These are phyloP conservation scores for Hybognathus amarus DNA, from an alignment of 2,797 vertebrate species.

Conservation along the genomic window DNA sequence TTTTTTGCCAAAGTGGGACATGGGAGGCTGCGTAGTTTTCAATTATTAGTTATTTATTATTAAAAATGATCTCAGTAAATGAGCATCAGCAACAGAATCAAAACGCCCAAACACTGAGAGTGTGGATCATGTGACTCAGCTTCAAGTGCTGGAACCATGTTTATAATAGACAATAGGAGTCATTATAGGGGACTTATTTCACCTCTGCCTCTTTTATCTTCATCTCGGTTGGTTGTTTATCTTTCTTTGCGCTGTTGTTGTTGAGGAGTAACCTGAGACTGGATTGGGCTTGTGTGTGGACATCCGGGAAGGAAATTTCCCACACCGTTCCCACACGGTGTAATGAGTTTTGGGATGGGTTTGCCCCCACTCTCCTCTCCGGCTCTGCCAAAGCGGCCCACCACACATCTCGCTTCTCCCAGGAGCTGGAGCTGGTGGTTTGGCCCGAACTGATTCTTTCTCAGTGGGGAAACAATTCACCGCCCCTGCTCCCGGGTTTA, in stretches of 20 bases:
- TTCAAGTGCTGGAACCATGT: background rate
- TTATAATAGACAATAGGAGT: slow-evolving; percentile 8
- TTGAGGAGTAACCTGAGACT: slow-evolving; percentile 53
- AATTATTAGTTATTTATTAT: background rate
- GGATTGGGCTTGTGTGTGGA: slow-evolving; percentile 52
- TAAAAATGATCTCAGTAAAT: background rate
- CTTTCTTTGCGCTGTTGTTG: slow-evolving; percentile 27
- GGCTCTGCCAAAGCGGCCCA: slow-evolving; percentile 71
- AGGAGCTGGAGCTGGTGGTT: slow-evolving; percentile 59
- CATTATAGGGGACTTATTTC: background rate
- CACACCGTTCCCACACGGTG: slow-evolving; percentile 45
- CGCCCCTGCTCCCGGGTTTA: slow-evolving; percentile 76
- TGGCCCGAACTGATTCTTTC: slow-evolving; percentile 71
- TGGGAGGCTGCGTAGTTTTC: too few species aligned
- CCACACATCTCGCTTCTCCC: slow-evolving; percentile 60
- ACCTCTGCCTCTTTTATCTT: slow-evolving; percentile 15
- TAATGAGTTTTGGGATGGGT: slow-evolving; percentile 61
- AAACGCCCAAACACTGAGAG: background rate
- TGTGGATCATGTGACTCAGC: background rate
- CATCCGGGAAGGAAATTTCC: slow-evolving; percentile 60
- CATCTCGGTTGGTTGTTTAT: slow-evolving; percentile 25
- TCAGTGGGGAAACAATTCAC: slow-evolving; percentile 75
- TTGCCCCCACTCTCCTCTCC: slow-evolving; percentile 70
- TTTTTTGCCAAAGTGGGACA: too few species aligned
- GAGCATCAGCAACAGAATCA: background rate